Evolutionary conservation across 2,797 vertebrate genomes (phyloP).

Genomic region (Mormyrus proboscirostris): DNA sequence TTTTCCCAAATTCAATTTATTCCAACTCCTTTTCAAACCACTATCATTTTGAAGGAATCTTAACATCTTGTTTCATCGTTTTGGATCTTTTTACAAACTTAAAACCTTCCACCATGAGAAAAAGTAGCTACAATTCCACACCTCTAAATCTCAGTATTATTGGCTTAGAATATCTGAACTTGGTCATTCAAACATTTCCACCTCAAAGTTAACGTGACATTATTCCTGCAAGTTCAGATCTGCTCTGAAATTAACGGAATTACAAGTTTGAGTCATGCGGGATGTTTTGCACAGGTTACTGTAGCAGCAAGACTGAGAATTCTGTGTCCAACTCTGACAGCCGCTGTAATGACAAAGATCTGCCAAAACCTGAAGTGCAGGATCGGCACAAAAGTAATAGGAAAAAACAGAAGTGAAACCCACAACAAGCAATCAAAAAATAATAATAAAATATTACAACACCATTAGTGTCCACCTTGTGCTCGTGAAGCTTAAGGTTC

Average conservation of each 20-base stretch:
- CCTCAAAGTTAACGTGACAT: background rate
- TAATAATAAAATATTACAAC: conserved; percentile 55
- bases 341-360: background rate
- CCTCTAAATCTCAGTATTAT: background rate
- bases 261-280: conserved; percentile 4
- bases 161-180: conserved; percentile 13
- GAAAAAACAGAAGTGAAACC: conserved; percentile 37
- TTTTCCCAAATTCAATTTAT: conserved; percentile 6
- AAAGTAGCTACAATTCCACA: background rate
- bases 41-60: background rate
- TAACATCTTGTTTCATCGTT: background rate
- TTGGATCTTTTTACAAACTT: background rate
- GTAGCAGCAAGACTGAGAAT: background rate
- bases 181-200: background rate
- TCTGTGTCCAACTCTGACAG: background rate
- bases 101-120: conserved; percentile 2
- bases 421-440: conserved; percentile 23
- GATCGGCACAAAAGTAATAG: conserved; percentile 42
- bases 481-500: conserved; percentile 75
- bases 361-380: background rate
- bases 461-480: conserved; percentile 57
- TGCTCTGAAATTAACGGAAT: background rate
- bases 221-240: conserved; percentile 5
- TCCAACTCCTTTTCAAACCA: background rate
- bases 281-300: background rate